phyloP scores from a whole-genome alignment of 30 jellyfish, hydroid and myxozoan genomes.

The Aurelia aurita region DNA sequence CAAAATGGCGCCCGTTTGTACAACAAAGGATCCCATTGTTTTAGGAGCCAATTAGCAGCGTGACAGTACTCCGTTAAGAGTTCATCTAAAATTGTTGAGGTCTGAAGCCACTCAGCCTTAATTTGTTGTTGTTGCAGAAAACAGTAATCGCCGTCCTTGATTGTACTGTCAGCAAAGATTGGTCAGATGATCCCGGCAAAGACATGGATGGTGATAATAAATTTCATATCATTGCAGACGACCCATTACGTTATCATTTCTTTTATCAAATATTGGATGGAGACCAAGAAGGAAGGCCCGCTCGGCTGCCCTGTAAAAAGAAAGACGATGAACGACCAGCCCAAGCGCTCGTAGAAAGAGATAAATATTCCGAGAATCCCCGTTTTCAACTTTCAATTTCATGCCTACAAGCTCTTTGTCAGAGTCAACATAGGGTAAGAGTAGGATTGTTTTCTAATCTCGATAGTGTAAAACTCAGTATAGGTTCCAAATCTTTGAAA shows the following conservation, averaged over 20 bases:
- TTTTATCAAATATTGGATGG: conserved; percentile 81
- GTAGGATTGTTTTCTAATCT: too few species aligned
- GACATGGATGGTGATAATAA: conserved; percentile 25
- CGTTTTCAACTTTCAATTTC: conserved; percentile 41
- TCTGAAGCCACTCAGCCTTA: too few species aligned
- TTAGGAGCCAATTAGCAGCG: too few species aligned
- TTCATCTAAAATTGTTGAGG: too few species aligned
- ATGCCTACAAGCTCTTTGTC: conserved; percentile 56
- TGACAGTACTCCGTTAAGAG: too few species aligned
- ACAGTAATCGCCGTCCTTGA: conserved; percentile 85
- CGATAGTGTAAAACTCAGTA: too few species aligned
- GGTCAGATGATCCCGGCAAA: conserved; percentile 67
- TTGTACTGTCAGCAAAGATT: conserved; percentile 75
- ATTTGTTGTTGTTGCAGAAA: too few species aligned
- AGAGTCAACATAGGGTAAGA: conserved; percentile 61
- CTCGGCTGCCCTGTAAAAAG: background rate
- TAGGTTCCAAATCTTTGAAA: too few species aligned
- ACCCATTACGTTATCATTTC: conserved; percentile 91
- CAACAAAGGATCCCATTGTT: too few species aligned
- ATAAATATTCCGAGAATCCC: background rate
- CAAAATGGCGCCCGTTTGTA: too few species aligned
- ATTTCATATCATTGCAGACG: conserved; percentile 44
- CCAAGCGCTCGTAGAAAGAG: conserved; percentile 13
- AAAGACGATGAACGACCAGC: conserved; percentile 45
- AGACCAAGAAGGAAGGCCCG: conserved; percentile 83